A percentile compares a stretch with the other conserved stretches of the same genome.
Evolutionary conservation across 2,888 invertebrate genomes (phyloP).

Genomic region (Dinocampus coccinellae): DNA sequence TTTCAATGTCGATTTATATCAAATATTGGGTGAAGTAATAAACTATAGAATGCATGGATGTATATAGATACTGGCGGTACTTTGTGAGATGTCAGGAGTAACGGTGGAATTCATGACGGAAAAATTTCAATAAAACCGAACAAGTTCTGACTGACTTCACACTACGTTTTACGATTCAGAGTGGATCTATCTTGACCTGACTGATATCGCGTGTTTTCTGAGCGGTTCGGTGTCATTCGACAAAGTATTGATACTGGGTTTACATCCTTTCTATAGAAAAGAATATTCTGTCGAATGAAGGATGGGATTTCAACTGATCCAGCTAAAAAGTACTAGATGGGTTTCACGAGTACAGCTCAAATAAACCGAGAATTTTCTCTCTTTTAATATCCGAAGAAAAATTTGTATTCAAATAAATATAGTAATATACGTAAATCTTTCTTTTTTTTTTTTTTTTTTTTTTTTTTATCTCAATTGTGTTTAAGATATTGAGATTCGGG

Average conservation of each 20-base stretch:
- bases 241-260: slow-evolving; percentile 7
- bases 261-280: neutral
- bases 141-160: slow-evolving; percentile 12
- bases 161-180: slow-evolving; percentile 19
- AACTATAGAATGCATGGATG: neutral
- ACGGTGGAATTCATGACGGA: slow-evolving; percentile 20
- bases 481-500: neutral
- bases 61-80: neutral
- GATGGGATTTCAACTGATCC: slow-evolving; percentile 12
- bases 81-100: neutral
- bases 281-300: neutral
- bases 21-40: neutral
- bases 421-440: too few relatives aligned
- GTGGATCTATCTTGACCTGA: slow-evolving; percentile 10
- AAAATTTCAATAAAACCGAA: slow-evolving; percentile 30
- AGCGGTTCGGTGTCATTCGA: neutral
- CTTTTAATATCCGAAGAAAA: neutral
- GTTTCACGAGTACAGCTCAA: neutral
- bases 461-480: too few relatives aligned
- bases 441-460: too few relatives aligned
- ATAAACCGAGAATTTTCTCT: neutral
- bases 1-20: neutral
- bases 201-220: slow-evolving; percentile 19
- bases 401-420: too few relatives aligned
- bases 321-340: neutral